Conservation (phyloP, 2,888 invertebrate species). For the Calameuta idolon region DNA sequence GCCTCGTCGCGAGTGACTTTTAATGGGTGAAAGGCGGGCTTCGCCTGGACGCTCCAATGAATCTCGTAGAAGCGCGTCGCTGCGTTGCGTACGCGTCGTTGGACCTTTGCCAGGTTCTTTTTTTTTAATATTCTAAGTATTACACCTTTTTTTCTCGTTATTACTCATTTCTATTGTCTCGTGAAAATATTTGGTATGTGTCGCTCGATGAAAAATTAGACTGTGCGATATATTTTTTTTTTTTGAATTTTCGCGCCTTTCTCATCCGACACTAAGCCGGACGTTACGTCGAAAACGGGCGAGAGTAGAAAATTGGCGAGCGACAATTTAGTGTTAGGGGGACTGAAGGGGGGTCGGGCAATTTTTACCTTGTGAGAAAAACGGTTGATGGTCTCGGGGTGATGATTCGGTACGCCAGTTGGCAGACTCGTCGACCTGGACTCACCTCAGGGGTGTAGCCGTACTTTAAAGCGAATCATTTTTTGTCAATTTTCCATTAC, state of each 20-base stretch:
- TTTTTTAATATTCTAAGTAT: background rate
- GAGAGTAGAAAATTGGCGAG: background rate
- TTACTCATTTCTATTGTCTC: background rate
- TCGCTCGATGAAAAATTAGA: background rate
- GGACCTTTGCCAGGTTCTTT: background rate
- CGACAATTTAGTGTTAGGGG: background rate
- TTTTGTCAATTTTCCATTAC: conserved; percentile 61
- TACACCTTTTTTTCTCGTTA: background rate
- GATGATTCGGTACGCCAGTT: conserved; percentile 46
- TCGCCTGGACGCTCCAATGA: conserved; percentile 47
- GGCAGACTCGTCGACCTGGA: conserved; percentile 35
- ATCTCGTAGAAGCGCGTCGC: conserved; percentile 42
- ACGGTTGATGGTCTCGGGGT: background rate
- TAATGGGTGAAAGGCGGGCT: conserved; percentile 53
- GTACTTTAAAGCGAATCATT: conserved; percentile 47
- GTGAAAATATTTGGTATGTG: background rate
- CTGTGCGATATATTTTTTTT: background rate
- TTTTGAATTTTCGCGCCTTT: background rate
- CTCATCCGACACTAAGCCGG: background rate
- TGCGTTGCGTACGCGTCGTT: conserved; percentile 24
- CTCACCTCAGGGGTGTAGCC: conserved; percentile 33
- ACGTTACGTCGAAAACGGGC: background rate
- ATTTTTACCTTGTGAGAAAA: background rate
- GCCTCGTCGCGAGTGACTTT: conserved; percentile 46
- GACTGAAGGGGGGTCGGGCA: background rate